Conservation (phyloP, 2,113 vertebrate genomes). For the Ctenomys sociabilis region DNA sequence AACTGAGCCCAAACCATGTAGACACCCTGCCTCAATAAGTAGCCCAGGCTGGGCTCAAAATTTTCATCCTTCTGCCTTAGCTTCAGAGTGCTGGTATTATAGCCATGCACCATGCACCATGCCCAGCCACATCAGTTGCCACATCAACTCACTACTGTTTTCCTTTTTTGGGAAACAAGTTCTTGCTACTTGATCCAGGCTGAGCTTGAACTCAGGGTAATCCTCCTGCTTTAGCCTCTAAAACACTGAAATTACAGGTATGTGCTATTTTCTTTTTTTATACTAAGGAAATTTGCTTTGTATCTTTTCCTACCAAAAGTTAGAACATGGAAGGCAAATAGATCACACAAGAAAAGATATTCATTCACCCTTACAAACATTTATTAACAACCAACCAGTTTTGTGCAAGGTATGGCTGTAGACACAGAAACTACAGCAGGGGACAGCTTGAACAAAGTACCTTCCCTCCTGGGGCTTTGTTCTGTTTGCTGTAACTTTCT, state of each 20-base stretch:
- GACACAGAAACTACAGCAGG: neutral
- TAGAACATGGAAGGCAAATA: neutral
- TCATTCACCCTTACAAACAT: neutral
- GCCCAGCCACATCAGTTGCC: neutral
- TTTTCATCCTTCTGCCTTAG: neutral
- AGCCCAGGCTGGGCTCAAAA: neutral
- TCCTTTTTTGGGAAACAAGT: neutral
- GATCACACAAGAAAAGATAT: neutral
- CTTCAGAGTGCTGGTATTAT: neutral
- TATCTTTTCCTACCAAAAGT: neutral
- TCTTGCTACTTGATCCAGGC: neutral
- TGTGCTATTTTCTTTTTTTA: neutral
- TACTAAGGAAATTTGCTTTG: neutral
- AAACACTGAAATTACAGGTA: neutral
- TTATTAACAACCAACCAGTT: neutral
- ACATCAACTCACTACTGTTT: neutral
- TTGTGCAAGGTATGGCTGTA: neutral
- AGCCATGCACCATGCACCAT: neutral
- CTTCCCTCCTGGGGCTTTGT: neutral
- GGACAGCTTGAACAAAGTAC: accelerated
- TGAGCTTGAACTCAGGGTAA: neutral
- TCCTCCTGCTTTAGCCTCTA: neutral
- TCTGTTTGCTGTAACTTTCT: neutral
- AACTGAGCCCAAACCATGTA: neutral
- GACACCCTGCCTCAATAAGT: neutral